Percentiles rank a stretch among this genome's conserved stretches.
phyloP scores from a whole-genome alignment of 1,140 invertebrate genomes.

The Calephelis nemesis region DNA sequence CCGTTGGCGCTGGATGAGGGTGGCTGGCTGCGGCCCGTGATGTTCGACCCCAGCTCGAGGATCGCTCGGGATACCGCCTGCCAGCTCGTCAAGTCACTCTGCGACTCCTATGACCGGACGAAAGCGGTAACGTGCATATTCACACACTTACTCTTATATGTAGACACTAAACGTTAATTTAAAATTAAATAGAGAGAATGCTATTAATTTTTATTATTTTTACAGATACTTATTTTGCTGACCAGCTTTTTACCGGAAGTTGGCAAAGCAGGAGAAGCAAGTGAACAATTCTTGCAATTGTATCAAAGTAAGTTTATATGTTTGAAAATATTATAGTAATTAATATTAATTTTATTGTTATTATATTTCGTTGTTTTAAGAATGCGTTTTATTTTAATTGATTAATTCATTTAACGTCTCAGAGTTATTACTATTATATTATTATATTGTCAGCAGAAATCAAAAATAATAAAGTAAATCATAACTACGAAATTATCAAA shows the following conservation, averaged over 20 bases:
- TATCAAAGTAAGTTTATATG: constrained; percentile 84
- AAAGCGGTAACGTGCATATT: constrained; percentile 78
- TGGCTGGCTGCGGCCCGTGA: constrained; percentile 92
- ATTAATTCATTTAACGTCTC: too few species aligned
- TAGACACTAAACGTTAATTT: background rate
- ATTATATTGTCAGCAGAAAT: too few species aligned
- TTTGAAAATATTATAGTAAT: background rate
- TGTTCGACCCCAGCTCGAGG: constrained; percentile 94
- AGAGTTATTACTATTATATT: too few species aligned
- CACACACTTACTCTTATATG: background rate
- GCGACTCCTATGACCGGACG: constrained; percentile 85
- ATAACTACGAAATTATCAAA: too few species aligned
- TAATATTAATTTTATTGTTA: too few species aligned
- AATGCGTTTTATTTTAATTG: too few species aligned
- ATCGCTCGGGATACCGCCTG: constrained; percentile 93
- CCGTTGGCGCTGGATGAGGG: constrained; percentile 65
- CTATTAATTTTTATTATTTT: background rate
- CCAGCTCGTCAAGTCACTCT: constrained; percentile 91
- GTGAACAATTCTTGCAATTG: constrained; percentile 93
- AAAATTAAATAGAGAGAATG: background rate
- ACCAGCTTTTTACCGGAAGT: constrained; percentile 94
- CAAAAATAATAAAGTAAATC: too few species aligned
- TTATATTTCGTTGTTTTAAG: too few species aligned
- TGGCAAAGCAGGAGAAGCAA: constrained; percentile 91
- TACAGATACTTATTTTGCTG: constrained; percentile 89